These are phyloP conservation scores for Spodoptera litura DNA, from an alignment of 1,140 invertebrate genomes.

Conservation along the genomic window DNA sequence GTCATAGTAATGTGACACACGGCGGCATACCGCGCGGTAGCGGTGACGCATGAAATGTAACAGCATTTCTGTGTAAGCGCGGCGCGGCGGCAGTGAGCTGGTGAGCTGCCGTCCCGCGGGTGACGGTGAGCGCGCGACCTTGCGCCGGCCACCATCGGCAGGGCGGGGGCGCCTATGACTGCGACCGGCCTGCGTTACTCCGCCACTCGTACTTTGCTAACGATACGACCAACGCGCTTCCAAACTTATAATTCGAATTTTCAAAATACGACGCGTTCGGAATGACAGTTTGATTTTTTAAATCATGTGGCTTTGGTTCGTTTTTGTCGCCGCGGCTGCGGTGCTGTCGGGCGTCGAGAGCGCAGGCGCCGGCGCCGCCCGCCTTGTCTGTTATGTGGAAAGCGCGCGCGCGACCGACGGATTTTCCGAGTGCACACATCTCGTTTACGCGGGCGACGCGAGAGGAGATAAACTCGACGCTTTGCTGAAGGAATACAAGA, in stretches of 20 bases:
- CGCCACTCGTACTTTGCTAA: conserved; percentile 75
- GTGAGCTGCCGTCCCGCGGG: conserved; percentile 31
- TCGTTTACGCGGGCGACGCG: conserved; percentile 80
- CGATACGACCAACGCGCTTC: conserved; percentile 75
- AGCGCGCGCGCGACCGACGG: conserved; percentile 61
- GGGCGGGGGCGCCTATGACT: conserved; percentile 80
- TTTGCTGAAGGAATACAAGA: conserved; percentile 78
- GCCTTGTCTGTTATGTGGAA: conserved; percentile 83
- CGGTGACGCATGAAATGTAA: conserved; percentile 47
- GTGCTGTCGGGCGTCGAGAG: conserved; percentile 59
- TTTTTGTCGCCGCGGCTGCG: conserved; percentile 67
- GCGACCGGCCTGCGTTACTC: conserved; percentile 60
- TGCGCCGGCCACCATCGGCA: conserved; percentile 60
- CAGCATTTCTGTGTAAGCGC: conserved; percentile 21
- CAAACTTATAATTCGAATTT: conserved; percentile 54
- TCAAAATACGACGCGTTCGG: conserved; percentile 67
- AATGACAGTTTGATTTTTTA: conserved; percentile 71
- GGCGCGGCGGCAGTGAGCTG: neutral
- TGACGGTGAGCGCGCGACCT: conserved; percentile 74
- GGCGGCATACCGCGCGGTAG: conserved; percentile 23
- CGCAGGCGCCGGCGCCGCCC: conserved; percentile 81
- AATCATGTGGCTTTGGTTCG: conserved; percentile 75
- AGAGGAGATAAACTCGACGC: conserved; percentile 80
- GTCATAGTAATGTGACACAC: conserved; percentile 36
- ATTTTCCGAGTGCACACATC: conserved; percentile 83